These are phyloP conservation scores for Lophura nycthemera DNA, from an alignment of 2,113 vertebrate genomes.

Conservation along the genomic window DNA sequence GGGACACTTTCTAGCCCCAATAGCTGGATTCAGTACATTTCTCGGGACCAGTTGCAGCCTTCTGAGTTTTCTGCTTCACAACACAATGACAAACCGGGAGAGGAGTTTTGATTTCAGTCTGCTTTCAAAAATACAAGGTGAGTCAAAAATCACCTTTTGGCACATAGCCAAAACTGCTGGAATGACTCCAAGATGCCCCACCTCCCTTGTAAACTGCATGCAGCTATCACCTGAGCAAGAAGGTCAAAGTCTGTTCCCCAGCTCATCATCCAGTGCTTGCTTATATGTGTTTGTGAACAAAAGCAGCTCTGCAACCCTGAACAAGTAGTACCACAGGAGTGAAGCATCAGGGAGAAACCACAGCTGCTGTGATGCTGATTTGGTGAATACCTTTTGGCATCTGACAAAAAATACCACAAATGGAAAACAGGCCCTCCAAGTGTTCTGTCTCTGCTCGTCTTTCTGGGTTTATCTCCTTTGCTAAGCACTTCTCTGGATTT, in stretches of 20 bases:
- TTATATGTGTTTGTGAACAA: not conserved
- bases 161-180: not conserved
- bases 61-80: not conserved
- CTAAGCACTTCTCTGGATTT: not conserved
- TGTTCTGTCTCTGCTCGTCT: not conserved
- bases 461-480: not conserved
- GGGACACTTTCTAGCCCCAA: not conserved
- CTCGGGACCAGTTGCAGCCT: not conserved
- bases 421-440: not conserved
- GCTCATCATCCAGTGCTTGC: not conserved
- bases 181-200: not conserved
- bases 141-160: not conserved
- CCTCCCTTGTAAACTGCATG: not conserved
- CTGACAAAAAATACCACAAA: not conserved
- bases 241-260: not conserved
- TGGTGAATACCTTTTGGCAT: not conserved
- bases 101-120: not conserved
- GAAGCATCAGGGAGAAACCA: not conserved
- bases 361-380: accelerated
- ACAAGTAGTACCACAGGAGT: not conserved
- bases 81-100: not conserved
- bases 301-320: not conserved
- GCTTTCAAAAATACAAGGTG: not conserved
- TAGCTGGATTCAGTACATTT: not conserved
- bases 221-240: not conserved